Percentiles rank a stretch among this genome's conserved stretches.
Conservation (phyloP, 2,113 vertebrate species). For the Thamnophis sirtalis region DNA sequence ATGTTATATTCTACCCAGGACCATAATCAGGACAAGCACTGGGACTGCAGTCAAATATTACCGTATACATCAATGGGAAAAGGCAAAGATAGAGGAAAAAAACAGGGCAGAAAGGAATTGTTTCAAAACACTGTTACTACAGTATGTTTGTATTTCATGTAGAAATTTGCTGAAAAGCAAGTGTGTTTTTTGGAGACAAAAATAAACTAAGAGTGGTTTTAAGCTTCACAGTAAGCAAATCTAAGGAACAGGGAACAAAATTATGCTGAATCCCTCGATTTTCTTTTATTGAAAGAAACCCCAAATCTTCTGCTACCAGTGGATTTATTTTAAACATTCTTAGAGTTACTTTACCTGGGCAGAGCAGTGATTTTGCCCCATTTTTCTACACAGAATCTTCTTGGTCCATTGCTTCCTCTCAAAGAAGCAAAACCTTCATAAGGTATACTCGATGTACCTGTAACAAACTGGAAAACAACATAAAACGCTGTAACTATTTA, state of each 20-base stretch:
- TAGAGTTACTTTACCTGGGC: slow-evolving; percentile 79
- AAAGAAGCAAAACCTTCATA: slow-evolving; percentile 96
- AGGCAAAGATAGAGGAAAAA: neutral
- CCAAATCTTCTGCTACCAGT: neutral
- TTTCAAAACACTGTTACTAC: neutral
- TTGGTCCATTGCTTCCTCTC: slow-evolving; percentile 91
- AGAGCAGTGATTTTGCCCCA: slow-evolving; percentile 98
- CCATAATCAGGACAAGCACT: neutral
- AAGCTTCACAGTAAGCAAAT: slow-evolving; percentile 7
- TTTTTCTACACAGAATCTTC: slow-evolving; percentile 96
- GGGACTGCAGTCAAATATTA: neutral
- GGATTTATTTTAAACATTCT: neutral
- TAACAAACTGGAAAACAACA: slow-evolving; percentile 83
- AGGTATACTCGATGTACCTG: slow-evolving; percentile 96
- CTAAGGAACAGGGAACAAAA: rapidly evolving
- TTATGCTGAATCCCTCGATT: neutral
- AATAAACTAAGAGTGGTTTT: neutral
- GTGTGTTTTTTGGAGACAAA: neutral
- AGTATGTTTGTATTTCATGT: neutral
- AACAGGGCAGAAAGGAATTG: neutral
- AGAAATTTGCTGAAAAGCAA: neutral
- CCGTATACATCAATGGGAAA: neutral
- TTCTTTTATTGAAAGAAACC: neutral
- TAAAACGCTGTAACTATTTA: neutral
- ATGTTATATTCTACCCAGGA: neutral